Evolutionary conservation across 2,888 invertebrate species (phyloP).

Genomic region (Habrosyne pyritoides): DNA sequence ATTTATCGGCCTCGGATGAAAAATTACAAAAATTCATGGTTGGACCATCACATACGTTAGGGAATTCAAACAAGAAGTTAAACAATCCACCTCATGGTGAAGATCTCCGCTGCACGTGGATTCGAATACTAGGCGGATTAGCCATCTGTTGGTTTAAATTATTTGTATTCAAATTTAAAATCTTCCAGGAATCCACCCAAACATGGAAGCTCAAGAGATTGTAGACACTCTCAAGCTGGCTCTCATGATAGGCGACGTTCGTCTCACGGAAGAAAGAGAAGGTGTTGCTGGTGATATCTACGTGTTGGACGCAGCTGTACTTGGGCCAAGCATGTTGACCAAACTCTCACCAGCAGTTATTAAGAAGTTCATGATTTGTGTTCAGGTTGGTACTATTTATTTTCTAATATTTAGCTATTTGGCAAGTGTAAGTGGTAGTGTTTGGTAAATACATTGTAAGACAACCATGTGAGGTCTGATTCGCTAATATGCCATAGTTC

Average conservation of each 20-base stretch:
- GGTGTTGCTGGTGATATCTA: slow-evolving; percentile 94
- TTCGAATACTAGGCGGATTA: too few relatives aligned
- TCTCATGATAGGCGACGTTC: slow-evolving; percentile 92
- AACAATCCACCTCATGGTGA: too few relatives aligned
- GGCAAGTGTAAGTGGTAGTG: too few relatives aligned
- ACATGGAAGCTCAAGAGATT: slow-evolving; percentile 86
- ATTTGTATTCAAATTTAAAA: too few relatives aligned
- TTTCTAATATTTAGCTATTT: neutral
- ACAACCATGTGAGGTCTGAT: too few relatives aligned
- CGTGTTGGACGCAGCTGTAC: slow-evolving; percentile 89
- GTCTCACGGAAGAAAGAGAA: slow-evolving; percentile 88
- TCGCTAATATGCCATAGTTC: too few relatives aligned
- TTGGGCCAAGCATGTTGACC: slow-evolving; percentile 90
- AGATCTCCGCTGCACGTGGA: too few relatives aligned
- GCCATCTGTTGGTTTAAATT: neutral
- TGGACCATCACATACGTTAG: too few relatives aligned
- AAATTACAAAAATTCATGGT: too few relatives aligned
- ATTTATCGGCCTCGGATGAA: too few relatives aligned
- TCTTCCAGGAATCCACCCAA: slow-evolving; percentile 82
- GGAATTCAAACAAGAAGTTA: too few relatives aligned
- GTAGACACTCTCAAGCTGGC: slow-evolving; percentile 90
- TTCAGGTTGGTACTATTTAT: slow-evolving; percentile 85
- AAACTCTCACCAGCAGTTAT: slow-evolving; percentile 90
- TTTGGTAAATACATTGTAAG: too few relatives aligned
- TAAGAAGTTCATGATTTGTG: slow-evolving; percentile 93